These are phyloP conservation scores for Leptinotarsa lineolata DNA, from an alignment of 1,140 invertebrate genomes.

Conservation along the genomic window DNA sequence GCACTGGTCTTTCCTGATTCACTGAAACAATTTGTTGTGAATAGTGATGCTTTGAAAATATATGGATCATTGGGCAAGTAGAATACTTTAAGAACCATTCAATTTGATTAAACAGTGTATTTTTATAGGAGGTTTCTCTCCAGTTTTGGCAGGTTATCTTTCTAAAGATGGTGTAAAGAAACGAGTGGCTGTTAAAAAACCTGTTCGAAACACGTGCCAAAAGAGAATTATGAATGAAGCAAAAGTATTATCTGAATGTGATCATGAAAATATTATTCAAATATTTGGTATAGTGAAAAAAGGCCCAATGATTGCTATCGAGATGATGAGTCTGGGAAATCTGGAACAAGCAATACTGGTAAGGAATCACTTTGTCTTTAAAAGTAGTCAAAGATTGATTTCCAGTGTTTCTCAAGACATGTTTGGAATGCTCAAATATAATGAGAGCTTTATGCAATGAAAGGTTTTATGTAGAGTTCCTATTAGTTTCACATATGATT, in stretches of 20 bases:
- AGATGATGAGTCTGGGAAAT: background rate
- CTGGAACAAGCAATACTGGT: background rate
- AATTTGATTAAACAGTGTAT: background rate
- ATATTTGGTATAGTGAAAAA: background rate
- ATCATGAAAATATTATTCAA: slow-evolving; percentile 21
- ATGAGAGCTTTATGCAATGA: no score
- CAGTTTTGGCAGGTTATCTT: background rate
- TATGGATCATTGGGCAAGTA: background rate
- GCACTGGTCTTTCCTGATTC: background rate
- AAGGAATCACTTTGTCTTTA: background rate
- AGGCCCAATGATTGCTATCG: background rate
- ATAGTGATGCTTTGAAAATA: background rate
- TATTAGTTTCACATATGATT: no score
- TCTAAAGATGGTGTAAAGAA: background rate
- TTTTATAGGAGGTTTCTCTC: background rate
- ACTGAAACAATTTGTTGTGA: background rate
- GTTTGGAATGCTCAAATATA: no score
- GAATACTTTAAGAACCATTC: no score
- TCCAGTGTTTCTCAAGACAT: no score
- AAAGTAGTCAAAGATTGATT: background rate
- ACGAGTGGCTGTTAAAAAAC: background rate
- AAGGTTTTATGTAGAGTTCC: no score
- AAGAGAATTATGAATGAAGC: slow-evolving; percentile 3
- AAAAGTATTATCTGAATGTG: background rate
- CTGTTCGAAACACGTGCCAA: background rate